Percentiles rank a stretch among this genome's conserved stretches.
Evolutionary conservation across 2,888 invertebrate species (phyloP).

Genomic region (Willowsia nigromaculata): DNA sequence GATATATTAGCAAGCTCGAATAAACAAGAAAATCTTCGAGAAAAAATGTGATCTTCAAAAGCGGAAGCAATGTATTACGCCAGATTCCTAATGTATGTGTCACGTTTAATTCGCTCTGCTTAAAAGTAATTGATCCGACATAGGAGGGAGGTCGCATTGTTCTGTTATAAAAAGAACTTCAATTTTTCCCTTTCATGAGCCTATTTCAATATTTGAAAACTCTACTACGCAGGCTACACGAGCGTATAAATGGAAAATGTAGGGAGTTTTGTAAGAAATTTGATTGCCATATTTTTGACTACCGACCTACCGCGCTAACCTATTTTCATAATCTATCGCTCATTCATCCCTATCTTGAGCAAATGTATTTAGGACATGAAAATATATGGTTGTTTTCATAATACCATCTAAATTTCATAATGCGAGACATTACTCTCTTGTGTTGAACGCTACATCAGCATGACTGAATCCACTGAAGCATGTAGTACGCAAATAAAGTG

Average conservation of each 20-base stretch:
- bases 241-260: too few relatives aligned
- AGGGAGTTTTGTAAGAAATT: too few relatives aligned
- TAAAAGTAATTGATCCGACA: slow-evolving; percentile 35
- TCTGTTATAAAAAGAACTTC: not conserved
- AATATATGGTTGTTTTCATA: not conserved
- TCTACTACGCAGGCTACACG: too few relatives aligned
- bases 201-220: not conserved
- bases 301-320: too few relatives aligned
- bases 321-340: not conserved
- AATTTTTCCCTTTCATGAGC: not conserved
- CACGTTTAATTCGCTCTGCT: not conserved
- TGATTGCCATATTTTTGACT: too few relatives aligned
- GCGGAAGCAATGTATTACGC: not conserved
- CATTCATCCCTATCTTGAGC: not conserved
- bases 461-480: slow-evolving; percentile 23
- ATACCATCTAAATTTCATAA: not conserved
- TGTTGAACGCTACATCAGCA: not conserved
- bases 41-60: not conserved
- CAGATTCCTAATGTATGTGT: not conserved
- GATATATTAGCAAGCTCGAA: slow-evolving; percentile 4
- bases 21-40: not conserved
- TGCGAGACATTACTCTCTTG: not conserved
- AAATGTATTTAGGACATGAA: not conserved
- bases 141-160: not conserved
- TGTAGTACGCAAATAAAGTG: not conserved